phyloP scores from a whole-genome alignment of 1,140 invertebrate genomes.

The Ericerus pela region DNA sequence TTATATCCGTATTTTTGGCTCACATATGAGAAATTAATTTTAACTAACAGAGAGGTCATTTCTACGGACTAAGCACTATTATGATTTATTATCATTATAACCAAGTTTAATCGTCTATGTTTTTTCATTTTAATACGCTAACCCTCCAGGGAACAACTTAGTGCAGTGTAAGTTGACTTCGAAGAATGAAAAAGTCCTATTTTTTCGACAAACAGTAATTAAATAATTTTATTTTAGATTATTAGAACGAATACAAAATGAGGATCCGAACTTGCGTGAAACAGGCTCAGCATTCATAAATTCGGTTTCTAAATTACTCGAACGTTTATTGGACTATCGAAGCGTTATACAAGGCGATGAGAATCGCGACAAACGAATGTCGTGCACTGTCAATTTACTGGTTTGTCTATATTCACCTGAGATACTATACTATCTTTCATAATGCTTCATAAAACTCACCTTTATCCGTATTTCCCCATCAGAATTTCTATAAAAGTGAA shows the following conservation, averaged over 20 bases:
- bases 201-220: background rate
- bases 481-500: conserved; percentile 95
- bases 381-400: conserved; percentile 89
- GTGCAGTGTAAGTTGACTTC: conserved; percentile 58
- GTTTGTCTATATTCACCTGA: conserved; percentile 33
- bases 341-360: conserved; percentile 83
- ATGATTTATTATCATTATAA: no score
- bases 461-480: conserved; percentile 28
- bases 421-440: background rate
- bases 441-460: background rate
- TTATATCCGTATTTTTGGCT: no score
- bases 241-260: conserved; percentile 67
- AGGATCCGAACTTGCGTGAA: conserved; percentile 76
- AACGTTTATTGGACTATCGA: conserved; percentile 78
- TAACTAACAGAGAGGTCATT: no score
- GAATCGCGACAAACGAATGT: conserved; percentile 87
- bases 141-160: conserved; percentile 68
- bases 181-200: conserved; percentile 10
- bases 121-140: conserved; percentile 1
- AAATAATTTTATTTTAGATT: conserved; percentile 39
- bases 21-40: no score
- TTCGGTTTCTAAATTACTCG: conserved; percentile 74
- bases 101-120: no score
- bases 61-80: no score
- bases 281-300: conserved; percentile 80